Evolutionary conservation across 2,113 vertebrate genomes (phyloP).

Genomic region (Tinamus guttatus): DNA sequence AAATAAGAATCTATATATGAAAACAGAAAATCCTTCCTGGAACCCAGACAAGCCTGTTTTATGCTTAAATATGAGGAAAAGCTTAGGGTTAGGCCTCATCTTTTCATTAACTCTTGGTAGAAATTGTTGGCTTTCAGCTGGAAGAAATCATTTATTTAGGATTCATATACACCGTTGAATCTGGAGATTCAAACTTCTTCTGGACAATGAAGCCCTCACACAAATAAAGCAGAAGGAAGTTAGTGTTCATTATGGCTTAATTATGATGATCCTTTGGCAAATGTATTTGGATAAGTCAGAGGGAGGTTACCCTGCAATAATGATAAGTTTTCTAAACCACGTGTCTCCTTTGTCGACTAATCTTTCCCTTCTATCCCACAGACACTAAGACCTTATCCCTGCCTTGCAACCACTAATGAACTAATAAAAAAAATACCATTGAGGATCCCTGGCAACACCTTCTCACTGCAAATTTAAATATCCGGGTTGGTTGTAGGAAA

Average conservation of each 20-base stretch:
- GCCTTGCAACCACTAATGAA: not conserved
- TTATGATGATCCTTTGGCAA: not conserved
- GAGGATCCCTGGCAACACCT: not conserved
- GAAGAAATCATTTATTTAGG: not conserved
- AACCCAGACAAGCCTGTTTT: not conserved
- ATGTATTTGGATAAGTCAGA: rapidly evolving
- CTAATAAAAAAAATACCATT: not conserved
- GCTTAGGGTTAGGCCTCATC: not conserved
- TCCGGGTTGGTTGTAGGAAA: not conserved
- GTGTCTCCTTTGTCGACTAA: not conserved
- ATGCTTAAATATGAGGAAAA: not conserved
- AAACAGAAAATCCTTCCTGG: conserved; percentile 4
- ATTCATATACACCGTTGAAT: not conserved
- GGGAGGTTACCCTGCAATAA: not conserved
- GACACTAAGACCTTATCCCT: not conserved
- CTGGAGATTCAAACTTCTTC: not conserved
- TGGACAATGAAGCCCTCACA: not conserved
- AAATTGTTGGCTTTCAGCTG: not conserved
- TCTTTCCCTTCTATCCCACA: not conserved
- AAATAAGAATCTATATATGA: not conserved
- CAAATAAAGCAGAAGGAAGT: not conserved
- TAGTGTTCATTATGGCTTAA: rapidly evolving
- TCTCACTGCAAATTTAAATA: not conserved
- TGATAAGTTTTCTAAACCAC: not conserved
- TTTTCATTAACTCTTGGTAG: not conserved